phyloP scores from a whole-genome alignment of 2,113 vertebrate genomes.

The Leucoraja erinaceus region DNA sequence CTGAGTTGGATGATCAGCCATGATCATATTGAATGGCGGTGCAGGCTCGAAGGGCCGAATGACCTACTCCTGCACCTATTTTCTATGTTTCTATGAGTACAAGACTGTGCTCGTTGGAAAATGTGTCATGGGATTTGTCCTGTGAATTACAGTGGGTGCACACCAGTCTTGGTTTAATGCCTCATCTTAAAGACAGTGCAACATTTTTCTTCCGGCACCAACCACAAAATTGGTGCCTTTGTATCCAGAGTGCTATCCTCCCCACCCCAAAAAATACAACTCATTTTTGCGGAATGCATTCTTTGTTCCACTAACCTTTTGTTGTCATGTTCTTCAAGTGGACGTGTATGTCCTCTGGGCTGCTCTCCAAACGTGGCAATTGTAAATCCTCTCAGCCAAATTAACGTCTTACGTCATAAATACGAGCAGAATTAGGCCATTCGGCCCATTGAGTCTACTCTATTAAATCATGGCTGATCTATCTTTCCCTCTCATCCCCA shows the following conservation, averaged over 20 bases:
- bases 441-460: too few relatives aligned
- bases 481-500: too few relatives aligned
- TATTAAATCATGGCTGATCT: too few relatives aligned
- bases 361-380: background rate
- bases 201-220: background rate
- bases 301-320: background rate
- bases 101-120: background rate
- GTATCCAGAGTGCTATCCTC: background rate
- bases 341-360: background rate
- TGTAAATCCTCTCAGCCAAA: background rate
- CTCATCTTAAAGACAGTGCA: background rate
- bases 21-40: too few relatives aligned
- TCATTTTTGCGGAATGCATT: background rate
- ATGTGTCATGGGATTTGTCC: background rate
- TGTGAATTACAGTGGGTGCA: background rate
- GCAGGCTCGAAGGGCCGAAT: too few relatives aligned
- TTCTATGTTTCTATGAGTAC: too few relatives aligned
- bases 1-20: too few relatives aligned
- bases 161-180: background rate
- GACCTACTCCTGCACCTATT: too few relatives aligned
- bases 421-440: too few relatives aligned
- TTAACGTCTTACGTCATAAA: too few relatives aligned
- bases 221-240: background rate
- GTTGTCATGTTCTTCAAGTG: too few relatives aligned
- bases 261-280: background rate